Base-by-base conservation (phyloP, 92 coral and sea anemone genomes). In the Parazoanthus atlanticus region DNA sequence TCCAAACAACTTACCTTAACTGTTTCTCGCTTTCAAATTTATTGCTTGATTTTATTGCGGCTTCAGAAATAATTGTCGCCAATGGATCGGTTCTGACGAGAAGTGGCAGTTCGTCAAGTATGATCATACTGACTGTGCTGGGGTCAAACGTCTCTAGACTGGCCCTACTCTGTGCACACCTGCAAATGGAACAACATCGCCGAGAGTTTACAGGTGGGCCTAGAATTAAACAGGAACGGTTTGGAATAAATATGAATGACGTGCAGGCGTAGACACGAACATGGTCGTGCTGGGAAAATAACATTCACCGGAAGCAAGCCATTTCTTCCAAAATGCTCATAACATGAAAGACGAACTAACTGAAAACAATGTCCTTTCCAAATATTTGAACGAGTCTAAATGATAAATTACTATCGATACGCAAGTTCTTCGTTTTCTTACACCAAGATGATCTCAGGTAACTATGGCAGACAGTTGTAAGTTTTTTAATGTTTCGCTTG, bases 61-160 rank as follows among this genome's bases (percentile, higher is more conserved):
- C 87, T 41, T 93, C 95, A 9, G 93, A 79, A 78, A 96, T 84
- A 17, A 96, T 91, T 75, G 95, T 86, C 16, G 92, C 94, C 6
- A 92, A 78, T 46, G 90, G 89, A 3, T 90, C 89, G 36, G 87
- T 88, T 82, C 89, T 78, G 23, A 92, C 90, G 31, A 96, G 75
- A 47, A 84, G 74, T 28, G 98, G 98, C 56, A 96, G 80, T 79
- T 96, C 96, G 7, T 94, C 95, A 8, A 96, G 84, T 11, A 93
- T 43, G 58, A 94, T 88, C 98, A 94, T 96, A 34, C 98, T 94
- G 79, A 96, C 76, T 43, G 94, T 82, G 76, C 95, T 93, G 3
- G 96, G 94, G 70, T 96, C 98, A 89, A 91, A 94, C n/a, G 90
- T 49, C 66, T 96, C 96, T 38, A 96, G 93, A 85, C 93, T 90